Base-by-base conservation (phyloP, 1,140 invertebrate genomes). In the Sycophila sp. region DNA sequence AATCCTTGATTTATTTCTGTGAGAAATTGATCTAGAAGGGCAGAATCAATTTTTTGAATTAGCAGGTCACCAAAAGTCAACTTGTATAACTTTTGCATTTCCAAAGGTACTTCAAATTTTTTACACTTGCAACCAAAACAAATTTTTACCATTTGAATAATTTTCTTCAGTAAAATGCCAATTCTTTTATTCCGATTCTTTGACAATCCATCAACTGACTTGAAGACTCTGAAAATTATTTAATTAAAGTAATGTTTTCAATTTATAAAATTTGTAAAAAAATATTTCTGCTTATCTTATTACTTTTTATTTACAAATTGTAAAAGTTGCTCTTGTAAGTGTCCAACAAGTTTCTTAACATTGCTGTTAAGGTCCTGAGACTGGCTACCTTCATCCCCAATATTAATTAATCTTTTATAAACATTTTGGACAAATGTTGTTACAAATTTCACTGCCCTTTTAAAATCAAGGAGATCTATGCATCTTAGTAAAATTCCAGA, bases 51-150 rank as follows among this genome's bases (percentile, higher is more conserved):
- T 28, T 60, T 76, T 32, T 62, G 2, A 3, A 74, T 19, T 10
- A 58, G 10, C 15, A 75, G 69, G 34, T 64, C 34, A 0, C 82
- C 83, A 58, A 81, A 85, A 4, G 78, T 82, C n/a, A 86, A 30
- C 34, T 76, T 78, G 15, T 83, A 83, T 1, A 78, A 38, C 53
- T 81, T 80, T 19, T 78, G 76, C 2, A 66, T 45, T n/a, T 73
- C 56, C 3, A 7, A 0, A 8, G 60, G 53, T 1, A 74, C 1
- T 13, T 2, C 19, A 2, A 71, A n/a, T 0, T 17, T 53, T 10
- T 72, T 60, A 5, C n/a, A 56, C 19, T 72, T 51, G 3, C 11
- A 71, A 4, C 76, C 42, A 0, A 82, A 28, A 56, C 77, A 83
- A 13, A 30, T 53, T 4, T 56, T 72, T 22, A 71, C 51, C 5